Evolutionary conservation across 1,140 invertebrate species (phyloP), one percentile per base, ranked within the genome.

Genomic region (Atopsyche davidsoni): DNA sequence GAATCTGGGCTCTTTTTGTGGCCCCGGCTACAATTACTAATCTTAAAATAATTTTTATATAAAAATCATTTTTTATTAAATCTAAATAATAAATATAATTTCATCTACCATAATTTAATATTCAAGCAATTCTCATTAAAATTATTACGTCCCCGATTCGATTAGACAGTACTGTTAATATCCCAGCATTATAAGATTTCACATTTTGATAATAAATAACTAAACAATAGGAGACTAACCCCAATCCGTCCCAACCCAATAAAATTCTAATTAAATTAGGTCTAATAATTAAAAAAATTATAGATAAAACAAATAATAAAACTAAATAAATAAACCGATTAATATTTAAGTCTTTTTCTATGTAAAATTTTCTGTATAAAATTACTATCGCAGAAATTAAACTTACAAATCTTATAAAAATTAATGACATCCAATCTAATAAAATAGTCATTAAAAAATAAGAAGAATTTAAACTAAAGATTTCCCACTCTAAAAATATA

Each of bases 1-100:
- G n/a, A n/a, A n/a, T n/a, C n/a, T 85, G 80, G 61, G 82, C 82
- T 57, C 81, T 85, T 69, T 86, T 86, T 55, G 83, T 85, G 68
- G 84, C 74, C 64, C 71, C 64, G 2, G 74, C 75, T 59, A 79
- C 62, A 84, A 52, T 60, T 41, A 79, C 60, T 62, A 78, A 63
- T 46, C 62, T 47, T 7, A 68, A 60, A 68, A 77, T 62, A 56
- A 75, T 53, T 57, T 61, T 53, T 62, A 70, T 69, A 56, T 59
- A 62, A 60, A 46, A 60, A 61, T 67, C 60, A 60, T 59, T 67
- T 60, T 62, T 60, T 60, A 70, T 69, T 62, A 70, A 62, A 59
- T 69, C 60, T 63, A 73, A 61, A 69, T 69, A 71, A 68, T 63
- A 70, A 59, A 68, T 59, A 68, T 66, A 70, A 68, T 66, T 72